phyloP scores from a whole-genome alignment of 2,113 vertebrate genomes.

The Romanogobio albipinnatus region DNA sequence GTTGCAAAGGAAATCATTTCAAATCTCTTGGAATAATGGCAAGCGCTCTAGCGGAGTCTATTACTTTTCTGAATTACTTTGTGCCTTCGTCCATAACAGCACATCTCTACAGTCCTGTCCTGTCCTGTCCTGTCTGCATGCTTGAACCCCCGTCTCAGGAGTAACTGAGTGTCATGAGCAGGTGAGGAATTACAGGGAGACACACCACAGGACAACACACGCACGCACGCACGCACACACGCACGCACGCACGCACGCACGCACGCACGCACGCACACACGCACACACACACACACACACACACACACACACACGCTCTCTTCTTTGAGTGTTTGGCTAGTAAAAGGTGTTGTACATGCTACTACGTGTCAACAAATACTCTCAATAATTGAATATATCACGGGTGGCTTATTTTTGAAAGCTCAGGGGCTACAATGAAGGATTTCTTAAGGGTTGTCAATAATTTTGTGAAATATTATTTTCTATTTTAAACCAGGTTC shows the following conservation, averaged over 20 bases:
- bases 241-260: too few species aligned
- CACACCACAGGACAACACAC: too few species aligned
- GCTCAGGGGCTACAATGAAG: neutral
- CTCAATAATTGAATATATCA: neutral
- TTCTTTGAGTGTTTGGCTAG: too few species aligned
- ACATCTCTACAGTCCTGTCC: neutral
- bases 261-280: too few species aligned
- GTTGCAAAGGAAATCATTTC: neutral
- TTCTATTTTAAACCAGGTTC: too few species aligned
- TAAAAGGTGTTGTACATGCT: neutral
- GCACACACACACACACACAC: too few species aligned
- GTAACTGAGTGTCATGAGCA: conserved; percentile 10
- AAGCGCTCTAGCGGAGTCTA: neutral
- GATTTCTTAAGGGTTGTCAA: neutral
- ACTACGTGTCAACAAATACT: neutral
- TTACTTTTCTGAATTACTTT: conserved; percentile 11
- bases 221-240: too few species aligned
- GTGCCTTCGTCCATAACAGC: neutral
- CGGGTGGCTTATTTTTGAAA: neutral
- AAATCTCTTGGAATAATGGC: neutral
- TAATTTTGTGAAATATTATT: too few species aligned
- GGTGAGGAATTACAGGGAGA: neutral
- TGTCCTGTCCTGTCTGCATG: neutral
- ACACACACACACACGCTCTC: too few species aligned
- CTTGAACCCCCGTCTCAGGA: neutral